A percentile compares a stretch with the other conserved stretches of the same genome.
Evolutionary conservation across 2,113 vertebrate species (phyloP).

Genomic region (Cygnus atratus): DNA sequence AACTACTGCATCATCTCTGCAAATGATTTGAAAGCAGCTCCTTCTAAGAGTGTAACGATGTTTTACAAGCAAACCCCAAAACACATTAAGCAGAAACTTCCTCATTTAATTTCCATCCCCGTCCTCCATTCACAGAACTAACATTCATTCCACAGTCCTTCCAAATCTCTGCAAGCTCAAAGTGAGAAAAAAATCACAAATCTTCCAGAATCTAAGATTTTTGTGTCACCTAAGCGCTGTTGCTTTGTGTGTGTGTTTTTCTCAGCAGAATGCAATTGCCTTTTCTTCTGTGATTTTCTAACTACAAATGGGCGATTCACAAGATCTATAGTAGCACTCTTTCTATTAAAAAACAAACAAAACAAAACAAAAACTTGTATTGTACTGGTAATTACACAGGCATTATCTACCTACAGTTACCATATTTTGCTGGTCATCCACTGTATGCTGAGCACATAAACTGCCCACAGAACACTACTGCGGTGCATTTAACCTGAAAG

Average conservation of each 20-base stretch:
- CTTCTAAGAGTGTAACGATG: background rate
- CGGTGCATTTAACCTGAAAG: background rate
- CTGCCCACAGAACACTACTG: background rate
- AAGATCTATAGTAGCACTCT: background rate
- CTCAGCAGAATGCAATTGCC: background rate
- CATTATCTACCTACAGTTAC: background rate
- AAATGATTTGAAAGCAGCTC: background rate
- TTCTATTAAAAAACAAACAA: background rate
- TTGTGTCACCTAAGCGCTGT: background rate
- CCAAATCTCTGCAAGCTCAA: background rate
- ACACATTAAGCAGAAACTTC: background rate
- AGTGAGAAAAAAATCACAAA: background rate
- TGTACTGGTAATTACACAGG: background rate
- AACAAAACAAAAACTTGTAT: background rate
- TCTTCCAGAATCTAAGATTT: background rate
- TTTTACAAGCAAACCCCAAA: background rate
- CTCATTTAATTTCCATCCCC: background rate
- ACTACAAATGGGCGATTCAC: background rate
- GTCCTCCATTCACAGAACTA: background rate
- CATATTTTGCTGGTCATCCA: background rate
- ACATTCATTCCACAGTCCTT: background rate
- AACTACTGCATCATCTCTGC: background rate
- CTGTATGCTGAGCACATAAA: background rate
- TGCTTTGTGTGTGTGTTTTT: background rate
- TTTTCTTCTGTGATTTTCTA: background rate